Base-by-base conservation (phyloP, 2,113 vertebrate genomes). In the Nycticryphes semicollaris region DNA sequence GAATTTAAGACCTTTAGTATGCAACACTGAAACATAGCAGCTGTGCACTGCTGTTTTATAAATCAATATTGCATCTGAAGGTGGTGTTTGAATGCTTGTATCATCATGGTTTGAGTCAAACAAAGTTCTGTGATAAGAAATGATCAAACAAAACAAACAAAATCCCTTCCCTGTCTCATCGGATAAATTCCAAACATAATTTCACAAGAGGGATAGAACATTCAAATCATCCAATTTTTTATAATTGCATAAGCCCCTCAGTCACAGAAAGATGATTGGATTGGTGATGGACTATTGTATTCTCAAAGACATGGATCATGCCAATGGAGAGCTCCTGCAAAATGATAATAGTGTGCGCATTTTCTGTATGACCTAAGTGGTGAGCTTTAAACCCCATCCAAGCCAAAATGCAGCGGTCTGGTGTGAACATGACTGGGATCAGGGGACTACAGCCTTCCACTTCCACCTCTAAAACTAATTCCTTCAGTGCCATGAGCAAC, bases 61-160 rank as follows among this genome's bases (percentile, higher is more conserved):
- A 98, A 97, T 97, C 97, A 98, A 96, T 97, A 96, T 95, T 96
- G 97, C 94, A 96, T 98, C 94, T 94, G 96, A 98, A 98, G 97
- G 95, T 96, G 93, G 80, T 95, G 82, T 97, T 96, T 97, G 97
- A 97, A 97, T 97, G 96, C 86, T 94, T 95, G 92, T 96, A 95
- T 97, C 94, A 66, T 76, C 91, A 94, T 95, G 96, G 94, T 95
- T 98, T 97, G 95, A 97, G 91, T 98, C 97, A 97, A 96, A 91
- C 96, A 96, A 93, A 98, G 97, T 97, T 97, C 98, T 97, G 77
- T 92, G 97, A 97, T 97, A 98, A 97, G 97, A 97, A 97, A 97
- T 75, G 96, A 97, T 98, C 94, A 95, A 97, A 97, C 93, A 96
- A 98, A 98, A 97, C 94, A 98, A 98, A 98, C 93, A 97, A 92